Base-by-base conservation (phyloP, 2,113 vertebrate genomes). In the Capreolus pygargus region DNA sequence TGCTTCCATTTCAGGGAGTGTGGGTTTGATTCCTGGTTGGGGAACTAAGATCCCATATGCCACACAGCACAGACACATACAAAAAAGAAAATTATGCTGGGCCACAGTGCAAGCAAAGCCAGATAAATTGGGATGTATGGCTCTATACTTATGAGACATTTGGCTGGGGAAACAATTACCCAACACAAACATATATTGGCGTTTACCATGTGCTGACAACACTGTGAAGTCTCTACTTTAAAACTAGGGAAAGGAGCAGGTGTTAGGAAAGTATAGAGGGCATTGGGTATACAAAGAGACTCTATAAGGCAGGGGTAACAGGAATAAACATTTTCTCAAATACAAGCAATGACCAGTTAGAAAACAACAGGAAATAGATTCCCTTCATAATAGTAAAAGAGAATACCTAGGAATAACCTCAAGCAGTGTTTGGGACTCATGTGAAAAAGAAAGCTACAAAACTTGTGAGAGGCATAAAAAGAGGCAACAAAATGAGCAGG, bases 321-420 rank as follows among this genome's bases (percentile, higher is more conserved):
- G 17, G 21, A 87, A 82, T 82, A 82, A 87, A 74, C 82, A 60
- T 87, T 81, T 90, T 91, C 95, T 82, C 82, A 96, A 93, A 33
- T 78, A 64, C 30, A 76, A 96, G 70, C 60, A 82, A 79, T 70
- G 78, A 90, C 58, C 27, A 52, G 25, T 85, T 78, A 78, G 36
- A 94, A 85, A 74, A 88, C 28, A 85, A 70, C 39, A 90, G 30
- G 47, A 86, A 86, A 64, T 78, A 47, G 55, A 78, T 39, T 78
- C 39, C 33, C 47, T 89, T 89, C 55, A 85, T 55, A 78, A 76
- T 10, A 61, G 17, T 54, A 93, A 64, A 30, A 85, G 19, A 82
- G 74, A 64, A 64, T 57, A 85, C 64, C 25, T 64, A 57, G 84
- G 54, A 85, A 85, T 93, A 79, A 78, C 45, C 47, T 39, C 61